These are phyloP conservation scores for Scelioninae gen. 1 DNA, from an alignment of 2,888 invertebrate species.

Conservation along the genomic window DNA sequence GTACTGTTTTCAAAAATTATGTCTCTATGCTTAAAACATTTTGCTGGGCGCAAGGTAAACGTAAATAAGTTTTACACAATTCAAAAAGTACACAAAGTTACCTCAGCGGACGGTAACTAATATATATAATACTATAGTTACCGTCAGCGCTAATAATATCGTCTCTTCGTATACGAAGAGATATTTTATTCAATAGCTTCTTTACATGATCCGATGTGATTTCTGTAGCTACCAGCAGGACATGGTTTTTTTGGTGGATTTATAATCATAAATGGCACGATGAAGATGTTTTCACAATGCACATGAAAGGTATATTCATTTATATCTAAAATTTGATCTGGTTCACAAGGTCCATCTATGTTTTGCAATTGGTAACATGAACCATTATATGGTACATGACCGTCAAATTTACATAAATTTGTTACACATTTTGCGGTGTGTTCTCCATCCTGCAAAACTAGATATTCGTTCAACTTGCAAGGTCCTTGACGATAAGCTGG, in stretches of 20 bases:
- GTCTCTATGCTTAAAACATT: too few species aligned
- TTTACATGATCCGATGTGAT: constrained; percentile 41
- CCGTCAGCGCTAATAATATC: too few species aligned
- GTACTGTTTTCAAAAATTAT: too few species aligned
- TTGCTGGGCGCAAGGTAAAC: too few species aligned
- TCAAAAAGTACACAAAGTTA: too few species aligned
- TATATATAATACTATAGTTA: too few species aligned
- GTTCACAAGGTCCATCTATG: constrained; percentile 84
- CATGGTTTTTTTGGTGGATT: constrained; percentile 73
- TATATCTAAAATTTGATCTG: constrained; percentile 86
- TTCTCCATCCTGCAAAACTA: constrained; percentile 85
- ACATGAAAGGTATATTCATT: constrained; percentile 87
- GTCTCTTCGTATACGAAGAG: too few species aligned
- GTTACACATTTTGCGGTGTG: constrained; percentile 86
- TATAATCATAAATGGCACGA: constrained; percentile 74
- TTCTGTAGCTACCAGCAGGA: constrained; percentile 77
- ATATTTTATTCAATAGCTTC: neutral
- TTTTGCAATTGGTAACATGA: constrained; percentile 85
- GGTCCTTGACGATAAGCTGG: constrained; percentile 88
- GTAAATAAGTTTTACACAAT: too few species aligned
- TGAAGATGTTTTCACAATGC: constrained; percentile 85
- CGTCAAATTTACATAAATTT: constrained; percentile 87
- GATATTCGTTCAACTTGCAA: constrained; percentile 86
- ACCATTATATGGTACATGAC: constrained; percentile 85
- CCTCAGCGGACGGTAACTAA: too few species aligned